Evolutionary conservation across 2,113 vertebrate genomes (phyloP).

Genomic region (Rutilus rutilus): DNA sequence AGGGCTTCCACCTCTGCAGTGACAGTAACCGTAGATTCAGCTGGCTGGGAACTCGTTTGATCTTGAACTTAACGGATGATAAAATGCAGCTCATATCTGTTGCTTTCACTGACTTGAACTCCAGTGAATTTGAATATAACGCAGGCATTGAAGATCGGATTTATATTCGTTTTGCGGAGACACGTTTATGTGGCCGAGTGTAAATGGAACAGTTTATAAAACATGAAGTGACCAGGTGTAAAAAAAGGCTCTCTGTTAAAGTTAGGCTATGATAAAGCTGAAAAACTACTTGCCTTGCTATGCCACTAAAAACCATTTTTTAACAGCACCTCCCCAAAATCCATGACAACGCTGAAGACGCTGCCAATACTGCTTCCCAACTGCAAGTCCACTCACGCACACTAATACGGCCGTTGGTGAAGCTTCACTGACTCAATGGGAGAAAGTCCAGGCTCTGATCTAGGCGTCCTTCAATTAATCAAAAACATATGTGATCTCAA

Average conservation of each 20-base stretch:
- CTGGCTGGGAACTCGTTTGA: background rate
- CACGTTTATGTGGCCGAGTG: no score
- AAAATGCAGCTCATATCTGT: background rate
- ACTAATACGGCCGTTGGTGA: background rate
- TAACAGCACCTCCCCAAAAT: constrained; percentile 27
- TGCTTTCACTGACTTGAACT: no score
- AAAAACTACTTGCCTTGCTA: background rate
- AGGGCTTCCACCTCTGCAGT: background rate
- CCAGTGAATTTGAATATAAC: no score
- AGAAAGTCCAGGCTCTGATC: constrained; percentile 25
- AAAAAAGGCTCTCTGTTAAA: background rate
- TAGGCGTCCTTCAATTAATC: constrained; percentile 23
- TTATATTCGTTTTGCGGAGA: no score
- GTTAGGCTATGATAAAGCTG: background rate
- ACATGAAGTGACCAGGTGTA: no score
- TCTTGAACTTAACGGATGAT: no score
- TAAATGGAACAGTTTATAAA: no score
- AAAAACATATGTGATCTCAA: constrained; percentile 15
- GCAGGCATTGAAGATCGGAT: no score
- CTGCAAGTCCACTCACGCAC: background rate
- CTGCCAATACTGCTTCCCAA: constrained; percentile 10
- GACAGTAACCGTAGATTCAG: background rate
- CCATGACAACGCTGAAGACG: constrained; percentile 13
- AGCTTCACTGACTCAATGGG: constrained; percentile 24
- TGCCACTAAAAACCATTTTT: background rate